Base-by-base conservation (phyloP, 2,113 vertebrate species). In the Stegostoma tigrinum region DNA sequence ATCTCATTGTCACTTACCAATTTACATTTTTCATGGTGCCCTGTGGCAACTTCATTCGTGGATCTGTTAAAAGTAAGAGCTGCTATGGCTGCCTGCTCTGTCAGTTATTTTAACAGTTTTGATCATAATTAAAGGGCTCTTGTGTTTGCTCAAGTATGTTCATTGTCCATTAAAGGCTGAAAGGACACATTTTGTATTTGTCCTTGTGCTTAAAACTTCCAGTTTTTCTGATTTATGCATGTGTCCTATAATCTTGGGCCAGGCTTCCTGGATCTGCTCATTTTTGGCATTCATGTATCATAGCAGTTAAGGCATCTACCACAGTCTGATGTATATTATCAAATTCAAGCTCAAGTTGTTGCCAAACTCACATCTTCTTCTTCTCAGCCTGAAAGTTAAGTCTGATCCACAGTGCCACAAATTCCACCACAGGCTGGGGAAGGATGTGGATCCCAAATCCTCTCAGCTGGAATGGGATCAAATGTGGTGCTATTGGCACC, bases 41-140 rank as follows among this genome's bases (percentile, higher is more conserved):
- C 80, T 21, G 61, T 23, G 89, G 61, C 89, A 93, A 64, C 17
- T 93, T 93, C 89, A 93, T 23, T 66, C n/a, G 89, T 64, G 89
- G 17, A 66, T 93, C 89, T 61, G 7, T 42, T 83, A 38, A 42
- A 83, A 42, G 4, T 21, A 38, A 38, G 89, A 34, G 38, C 38
- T 93, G 12, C 55, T 30, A 55, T 15, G 30, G 30, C 27, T 34
- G 55, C 55, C 30, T 61, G 55, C 27, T 61, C 17, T 91, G 61
- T 5, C n/a, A 66, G 19, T 38, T 91, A 38, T 38, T n/a, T 19
- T 93, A 6, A n/a, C 34, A n/a, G 34, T 24, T 66, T 93, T 93
- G 17, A n/a, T 93, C 34, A 38, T 93, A 93, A 42, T 38, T 66
- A 38, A 38, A 38, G 61, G 19, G 21, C 89, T 38, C n/a, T 61